Base-by-base conservation (phyloP, 2,113 vertebrate species). In the Leiothrix lutea region DNA sequence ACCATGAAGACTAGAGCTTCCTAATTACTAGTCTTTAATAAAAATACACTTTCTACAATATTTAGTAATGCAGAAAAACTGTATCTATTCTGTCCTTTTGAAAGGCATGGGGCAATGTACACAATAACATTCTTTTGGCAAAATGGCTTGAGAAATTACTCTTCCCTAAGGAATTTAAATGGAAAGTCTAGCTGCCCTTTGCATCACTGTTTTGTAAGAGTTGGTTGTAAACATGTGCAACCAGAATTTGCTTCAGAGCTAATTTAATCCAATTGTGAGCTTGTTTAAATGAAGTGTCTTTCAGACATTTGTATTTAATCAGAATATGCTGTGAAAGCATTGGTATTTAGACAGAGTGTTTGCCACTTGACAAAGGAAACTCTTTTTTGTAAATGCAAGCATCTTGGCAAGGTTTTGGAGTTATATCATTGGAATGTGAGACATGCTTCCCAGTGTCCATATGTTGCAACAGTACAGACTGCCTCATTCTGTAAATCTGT, bases 211-310 rank as follows among this genome's bases (percentile, higher is more conserved):
- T 92, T 89, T 92, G 20, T 88, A 65, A 77, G 82, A 88, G 67
- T n/a, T 53, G 48, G 26, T 75, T 93, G 58, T 81, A 88, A 95
- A 92, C 65, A 74, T 35, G 21, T 69, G 20, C 81, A 66, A 86
- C 33, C 44, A 80, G 60, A 92, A 94, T 79, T 93, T 93, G 51
- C 40, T 92, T 81, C 83, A 53, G 86, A 96, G 50, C 89, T 82
- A 84, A 70, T 91, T 47, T 92, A 90, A 92, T 77, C 53, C 33
- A 23, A 20, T 94, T 93, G 88, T 83, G 87, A 85, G 26, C 66
- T 88, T 85, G 71, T 90, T 88, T 93, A 92, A 95, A 94, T 80
- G 85, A 92, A 96, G 54, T 73, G 67, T 86, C 81, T 96, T 95
- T 94, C 67, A 94, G 90, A 80, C 74, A 64, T 90, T 95, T 93